These are phyloP conservation scores for Oreochromis niloticus DNA, from an alignment of 2,113 vertebrate genomes.

Conservation along the genomic window DNA sequence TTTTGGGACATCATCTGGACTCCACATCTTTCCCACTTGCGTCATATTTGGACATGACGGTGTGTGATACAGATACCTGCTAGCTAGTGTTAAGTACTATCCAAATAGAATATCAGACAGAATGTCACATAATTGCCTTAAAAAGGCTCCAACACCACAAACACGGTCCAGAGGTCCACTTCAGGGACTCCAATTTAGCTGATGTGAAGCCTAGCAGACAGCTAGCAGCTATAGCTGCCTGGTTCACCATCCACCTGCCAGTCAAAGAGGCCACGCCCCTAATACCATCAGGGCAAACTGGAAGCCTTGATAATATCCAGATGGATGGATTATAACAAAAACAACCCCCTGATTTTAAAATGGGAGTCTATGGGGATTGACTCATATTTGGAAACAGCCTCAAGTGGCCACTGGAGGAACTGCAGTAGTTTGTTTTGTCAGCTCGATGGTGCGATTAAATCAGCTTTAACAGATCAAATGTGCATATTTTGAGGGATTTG, in stretches of 20 bases:
- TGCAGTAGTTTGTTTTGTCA: neutral
- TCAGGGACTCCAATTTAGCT: neutral
- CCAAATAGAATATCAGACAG: neutral
- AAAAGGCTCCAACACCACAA: neutral
- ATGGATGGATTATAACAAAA: neutral
- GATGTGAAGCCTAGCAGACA: neutral
- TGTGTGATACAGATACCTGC: neutral
- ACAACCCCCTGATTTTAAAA: neutral
- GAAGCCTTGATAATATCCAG: neutral
- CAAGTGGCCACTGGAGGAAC: neutral
- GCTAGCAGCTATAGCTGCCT: neutral
- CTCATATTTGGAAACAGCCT: neutral
- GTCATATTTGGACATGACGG: neutral
- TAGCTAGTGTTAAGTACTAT: neutral
- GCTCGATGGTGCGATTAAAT: neutral
- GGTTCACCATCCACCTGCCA: neutral
- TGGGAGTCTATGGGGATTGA: neutral
- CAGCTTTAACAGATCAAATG: neutral
- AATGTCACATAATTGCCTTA: neutral
- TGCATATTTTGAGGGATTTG: neutral
- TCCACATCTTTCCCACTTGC: neutral
- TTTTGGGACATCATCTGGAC: neutral
- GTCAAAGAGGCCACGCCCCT: neutral
- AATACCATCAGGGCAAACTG: neutral
- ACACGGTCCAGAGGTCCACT: neutral